Evolutionary conservation across 2,888 invertebrate genomes (phyloP).

Genomic region (Branchellion lobata): DNA sequence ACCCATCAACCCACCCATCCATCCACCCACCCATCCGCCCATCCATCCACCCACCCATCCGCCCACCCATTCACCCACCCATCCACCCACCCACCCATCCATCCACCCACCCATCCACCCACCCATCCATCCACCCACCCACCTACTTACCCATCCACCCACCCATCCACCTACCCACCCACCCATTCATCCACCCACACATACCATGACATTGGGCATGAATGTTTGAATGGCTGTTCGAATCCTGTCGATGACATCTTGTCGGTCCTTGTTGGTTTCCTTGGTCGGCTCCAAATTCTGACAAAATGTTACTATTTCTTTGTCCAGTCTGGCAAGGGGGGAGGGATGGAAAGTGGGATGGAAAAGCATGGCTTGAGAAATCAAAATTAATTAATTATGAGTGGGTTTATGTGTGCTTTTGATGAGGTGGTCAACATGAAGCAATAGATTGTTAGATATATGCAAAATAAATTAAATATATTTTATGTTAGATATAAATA

Average conservation of each 20-base stretch:
- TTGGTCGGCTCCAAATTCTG: conserved; percentile 35
- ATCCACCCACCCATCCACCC: too few relatives aligned
- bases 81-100: too few relatives aligned
- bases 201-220: conserved; percentile 27
- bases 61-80: too few relatives aligned
- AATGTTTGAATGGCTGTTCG: conserved; percentile 25
- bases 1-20: too few relatives aligned
- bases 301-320: conserved; percentile 39
- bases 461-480: not conserved
- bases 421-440: not conserved
- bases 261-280: conserved; percentile 20
- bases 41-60: too few relatives aligned
- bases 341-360: too few relatives aligned
- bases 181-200: too few relatives aligned
- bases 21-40: too few relatives aligned
- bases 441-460: not conserved
- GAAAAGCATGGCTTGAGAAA: not conserved
- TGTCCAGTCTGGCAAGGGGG: conserved; percentile 26
- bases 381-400: not conserved
- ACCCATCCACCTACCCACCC: too few relatives aligned
- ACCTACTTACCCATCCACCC: too few relatives aligned
- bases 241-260: conserved; percentile 34
- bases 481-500: too few relatives aligned
- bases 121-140: too few relatives aligned
- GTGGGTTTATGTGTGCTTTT: not conserved